A percentile compares a stretch with the other conserved stretches of the same genome.
These are phyloP conservation scores for Euura lappo DNA, from an alignment of 1,140 invertebrate genomes.

Conservation along the genomic window DNA sequence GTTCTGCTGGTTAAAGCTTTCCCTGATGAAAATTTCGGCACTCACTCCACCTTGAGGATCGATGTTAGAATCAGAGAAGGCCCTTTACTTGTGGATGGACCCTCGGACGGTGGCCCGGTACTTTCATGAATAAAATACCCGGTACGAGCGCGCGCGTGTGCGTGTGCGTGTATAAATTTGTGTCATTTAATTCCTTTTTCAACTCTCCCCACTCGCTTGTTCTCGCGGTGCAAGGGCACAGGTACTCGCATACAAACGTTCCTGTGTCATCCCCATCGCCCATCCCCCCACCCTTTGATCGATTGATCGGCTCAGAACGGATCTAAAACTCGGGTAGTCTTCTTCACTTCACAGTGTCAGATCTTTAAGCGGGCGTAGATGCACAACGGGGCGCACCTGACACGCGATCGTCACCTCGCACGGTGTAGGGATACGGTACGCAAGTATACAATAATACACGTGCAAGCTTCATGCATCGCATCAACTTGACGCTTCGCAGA, in stretches of 20 bases:
- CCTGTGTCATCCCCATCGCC: not conserved
- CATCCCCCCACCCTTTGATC: not conserved
- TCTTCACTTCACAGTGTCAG: slow-evolving; percentile 1
- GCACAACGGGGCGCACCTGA: slow-evolving; percentile 17
- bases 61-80: no score
- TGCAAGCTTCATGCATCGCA: not conserved
- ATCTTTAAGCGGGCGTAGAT: slow-evolving; percentile 4
- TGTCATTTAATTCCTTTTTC: no score
- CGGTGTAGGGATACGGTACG: not conserved
- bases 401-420: slow-evolving; percentile 12
- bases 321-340: not conserved
- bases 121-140: no score
- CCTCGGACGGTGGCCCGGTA: no score
- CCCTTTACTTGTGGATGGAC: no score
- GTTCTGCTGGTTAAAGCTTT: no score
- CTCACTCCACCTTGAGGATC: no score
- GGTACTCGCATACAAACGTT: not conserved
- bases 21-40: no score
- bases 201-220: no score
- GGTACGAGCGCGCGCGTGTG: no score
- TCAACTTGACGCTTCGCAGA: slow-evolving; percentile 29
- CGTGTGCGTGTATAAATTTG: no score
- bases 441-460: not conserved
- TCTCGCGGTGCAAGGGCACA: no score
- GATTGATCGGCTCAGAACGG: not conserved